Evolutionary conservation across 2,888 invertebrate genomes (phyloP).

Genomic region (Hypomecis atomaria): DNA sequence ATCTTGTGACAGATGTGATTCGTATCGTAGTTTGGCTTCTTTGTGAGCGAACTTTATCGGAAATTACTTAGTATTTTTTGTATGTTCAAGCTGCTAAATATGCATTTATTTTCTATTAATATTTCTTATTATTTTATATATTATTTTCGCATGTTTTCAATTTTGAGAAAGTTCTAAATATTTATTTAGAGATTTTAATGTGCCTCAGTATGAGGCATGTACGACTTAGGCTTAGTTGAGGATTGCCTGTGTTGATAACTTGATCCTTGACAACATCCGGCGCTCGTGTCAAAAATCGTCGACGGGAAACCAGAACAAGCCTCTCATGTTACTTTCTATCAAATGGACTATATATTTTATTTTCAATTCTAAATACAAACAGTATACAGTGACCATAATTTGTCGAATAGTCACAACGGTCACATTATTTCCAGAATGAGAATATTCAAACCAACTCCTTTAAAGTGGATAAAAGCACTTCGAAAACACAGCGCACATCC

Average conservation of each 20-base stretch:
- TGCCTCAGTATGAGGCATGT: too few species aligned
- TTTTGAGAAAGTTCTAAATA: too few species aligned
- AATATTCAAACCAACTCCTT: conserved; percentile 14
- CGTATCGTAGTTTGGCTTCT: conserved; percentile 40
- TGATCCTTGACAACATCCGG: conserved; percentile 39
- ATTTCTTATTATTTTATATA: too few species aligned
- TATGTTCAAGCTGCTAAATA: too few species aligned
- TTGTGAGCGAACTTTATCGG: too few species aligned
- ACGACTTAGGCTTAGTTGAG: conserved; percentile 54
- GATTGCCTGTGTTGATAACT: conserved; percentile 65
- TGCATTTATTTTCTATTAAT: too few species aligned
- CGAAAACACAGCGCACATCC: conserved; percentile 50
- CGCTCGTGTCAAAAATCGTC: conserved; percentile 55
- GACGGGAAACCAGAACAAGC: conserved; percentile 43
- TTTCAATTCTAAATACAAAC: neutral
- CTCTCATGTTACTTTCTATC: neutral
- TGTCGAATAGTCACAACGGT: conserved; percentile 43
- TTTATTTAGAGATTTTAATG: too few species aligned
- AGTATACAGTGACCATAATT: neutral
- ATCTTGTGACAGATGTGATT: conserved; percentile 60
- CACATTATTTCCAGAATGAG: conserved; percentile 30
- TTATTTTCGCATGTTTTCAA: too few species aligned
- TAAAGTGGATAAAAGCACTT: conserved; percentile 43
- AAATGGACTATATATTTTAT: neutral
- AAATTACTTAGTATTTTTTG: too few species aligned